Evolutionary conservation across 92 coral and sea anemone species (phyloP), one percentile per base, ranked within the genome.

Genomic region (Epizoanthus ramosus): DNA sequence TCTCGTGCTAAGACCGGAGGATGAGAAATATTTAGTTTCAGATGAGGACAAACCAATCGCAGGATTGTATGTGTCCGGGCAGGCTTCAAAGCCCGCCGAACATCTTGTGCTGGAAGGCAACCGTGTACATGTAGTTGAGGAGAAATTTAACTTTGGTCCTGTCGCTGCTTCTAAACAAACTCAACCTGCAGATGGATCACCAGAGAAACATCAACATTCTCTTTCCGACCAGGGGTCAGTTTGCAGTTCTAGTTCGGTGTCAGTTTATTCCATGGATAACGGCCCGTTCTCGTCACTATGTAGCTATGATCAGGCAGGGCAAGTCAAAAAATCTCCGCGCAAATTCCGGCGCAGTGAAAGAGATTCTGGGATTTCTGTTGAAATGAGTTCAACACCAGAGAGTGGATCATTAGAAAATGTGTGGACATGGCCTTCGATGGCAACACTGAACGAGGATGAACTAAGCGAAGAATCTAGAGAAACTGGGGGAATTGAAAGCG

Each of bases 341-440:
- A 57, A 77, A 63, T 77, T 63, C 31, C 71, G 16, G 19, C 82
- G 82, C 16, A 61, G 82, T 77, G 82, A 77, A 6, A 61, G 82
- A 61, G 82, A 77, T 61, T 77, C 82, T 77, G 82, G 82, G 16
- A 77, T 77, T 45, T 77, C 82, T n/a, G 50, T 77, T 43, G 82
- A 5, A 41, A 6, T 67, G 22, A 59, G 45, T 53, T 58, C 57
- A 57, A 43, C 82, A 43, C 70, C 71, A 5, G 50, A 39, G 56
- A 43, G 24, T 61, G 82, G 41, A 54, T 59, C 82, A 24, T 61
- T 77, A 59, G 82, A 77, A 77, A 61, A 57, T 59, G 68, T 76
- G 24, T 76, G 81, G 81, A 39, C 0, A 3, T 59, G 68, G 81
- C 69, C 81, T 59, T 76, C 67, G 24, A 13, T 4, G 56, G 35